These are phyloP conservation scores for Mya arenaria DNA, from an alignment of 1,140 invertebrate species.

Conservation along the genomic window DNA sequence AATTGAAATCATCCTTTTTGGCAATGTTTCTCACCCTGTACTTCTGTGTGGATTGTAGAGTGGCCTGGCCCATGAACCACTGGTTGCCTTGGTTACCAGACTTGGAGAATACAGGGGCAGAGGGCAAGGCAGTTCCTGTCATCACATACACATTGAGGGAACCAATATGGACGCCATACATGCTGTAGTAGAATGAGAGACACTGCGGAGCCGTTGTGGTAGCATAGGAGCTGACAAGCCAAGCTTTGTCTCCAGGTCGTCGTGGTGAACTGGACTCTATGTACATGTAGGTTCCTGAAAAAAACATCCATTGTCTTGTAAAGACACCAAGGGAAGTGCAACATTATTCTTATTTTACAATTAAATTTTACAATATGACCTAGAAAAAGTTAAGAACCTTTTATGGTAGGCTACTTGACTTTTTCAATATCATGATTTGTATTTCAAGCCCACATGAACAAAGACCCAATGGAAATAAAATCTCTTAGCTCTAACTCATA, in stretches of 20 bases:
- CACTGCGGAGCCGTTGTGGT: slow-evolving; percentile 54
- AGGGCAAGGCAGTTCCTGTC: slow-evolving; percentile 51
- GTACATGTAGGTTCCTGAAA: slow-evolving; percentile 71
- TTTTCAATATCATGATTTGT: too few species aligned
- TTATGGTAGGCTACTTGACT: too few species aligned
- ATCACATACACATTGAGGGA: slow-evolving; percentile 67
- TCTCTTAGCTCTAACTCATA: too few species aligned
- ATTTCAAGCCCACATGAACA: too few species aligned
- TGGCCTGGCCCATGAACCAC: slow-evolving; percentile 66
- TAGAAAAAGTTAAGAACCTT: too few species aligned
- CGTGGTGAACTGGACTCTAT: slow-evolving; percentile 72
- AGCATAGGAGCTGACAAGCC: slow-evolving; percentile 63
- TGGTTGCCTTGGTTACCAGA: slow-evolving; percentile 70
- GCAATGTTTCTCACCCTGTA: slow-evolving; percentile 54
- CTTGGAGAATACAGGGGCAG: slow-evolving; percentile 59
- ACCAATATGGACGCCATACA: slow-evolving; percentile 84
- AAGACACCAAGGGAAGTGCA: too few species aligned
- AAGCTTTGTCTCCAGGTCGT: slow-evolving; percentile 66
- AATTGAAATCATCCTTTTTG: too few species aligned
- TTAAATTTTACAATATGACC: too few species aligned
- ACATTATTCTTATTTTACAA: too few species aligned
- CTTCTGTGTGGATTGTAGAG: slow-evolving; percentile 44
- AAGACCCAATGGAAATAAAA: too few species aligned
- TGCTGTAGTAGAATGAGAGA: slow-evolving; percentile 87
- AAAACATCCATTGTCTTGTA: not conserved